Evolutionary conservation across 2,797 vertebrate species (phyloP).

Genomic region (Schizothorax lantsangensis): DNA sequence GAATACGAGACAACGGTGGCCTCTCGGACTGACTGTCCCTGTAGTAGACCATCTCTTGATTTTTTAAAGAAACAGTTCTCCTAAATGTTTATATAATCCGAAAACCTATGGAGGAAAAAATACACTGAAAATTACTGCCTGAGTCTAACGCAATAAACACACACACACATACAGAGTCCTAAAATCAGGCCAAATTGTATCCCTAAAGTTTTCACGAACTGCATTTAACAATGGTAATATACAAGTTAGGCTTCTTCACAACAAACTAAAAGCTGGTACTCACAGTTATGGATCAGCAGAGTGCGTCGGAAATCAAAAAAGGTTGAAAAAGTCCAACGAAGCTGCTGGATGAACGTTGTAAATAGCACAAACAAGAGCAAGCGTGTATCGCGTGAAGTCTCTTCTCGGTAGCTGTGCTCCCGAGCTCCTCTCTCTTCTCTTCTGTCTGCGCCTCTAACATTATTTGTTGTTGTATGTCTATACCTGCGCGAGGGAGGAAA

Average conservation of each 20-base stretch:
- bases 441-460: constrained; percentile 46
- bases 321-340: constrained; percentile 18
- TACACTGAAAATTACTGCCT: neutral
- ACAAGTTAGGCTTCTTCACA: neutral
- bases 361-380: neutral
- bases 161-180: neutral
- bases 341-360: neutral
- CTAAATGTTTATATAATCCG: neutral
- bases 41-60: constrained; percentile 74
- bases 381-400: neutral
- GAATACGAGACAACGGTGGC: constrained; percentile 75
- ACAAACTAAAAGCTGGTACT: neutral
- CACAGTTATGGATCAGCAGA: constrained; percentile 15
- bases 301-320: constrained; percentile 1
- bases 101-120: neutral
- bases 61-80: neutral
- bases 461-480: constrained; percentile 60
- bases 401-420: constrained; percentile 14
- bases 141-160: neutral
- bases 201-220: neutral
- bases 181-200: neutral
- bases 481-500: constrained; percentile 64
- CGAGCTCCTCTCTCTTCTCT: constrained; percentile 34
- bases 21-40: constrained; percentile 67
- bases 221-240: neutral